These are phyloP conservation scores for Uloborus diversus DNA, from an alignment of 1,140 invertebrate genomes.

Conservation along the genomic window DNA sequence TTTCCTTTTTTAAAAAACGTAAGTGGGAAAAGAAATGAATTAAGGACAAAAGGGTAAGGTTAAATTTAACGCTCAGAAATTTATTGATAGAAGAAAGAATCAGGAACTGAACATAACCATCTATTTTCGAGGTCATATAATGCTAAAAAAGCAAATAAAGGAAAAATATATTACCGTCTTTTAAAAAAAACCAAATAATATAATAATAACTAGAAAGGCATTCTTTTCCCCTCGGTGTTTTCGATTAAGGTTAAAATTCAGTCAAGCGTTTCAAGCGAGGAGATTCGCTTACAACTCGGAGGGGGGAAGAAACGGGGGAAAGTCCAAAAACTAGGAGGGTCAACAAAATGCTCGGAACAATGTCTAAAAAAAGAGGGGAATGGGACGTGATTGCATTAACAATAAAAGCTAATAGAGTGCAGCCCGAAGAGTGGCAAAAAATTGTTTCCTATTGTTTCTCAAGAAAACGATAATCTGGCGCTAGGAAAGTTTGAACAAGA, in stretches of 20 bases:
- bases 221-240: slow-evolving; percentile 1
- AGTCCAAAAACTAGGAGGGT: background rate
- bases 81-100: too few relatives aligned
- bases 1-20: too few relatives aligned
- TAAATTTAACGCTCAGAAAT: too few relatives aligned
- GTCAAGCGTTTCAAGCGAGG: background rate
- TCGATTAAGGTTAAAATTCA: slow-evolving; percentile 37
- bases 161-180: too few relatives aligned
- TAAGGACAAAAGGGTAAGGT: too few relatives aligned
- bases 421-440: background rate
- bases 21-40: too few relatives aligned
- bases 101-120: background rate
- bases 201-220: background rate
- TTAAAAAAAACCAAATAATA: background rate
- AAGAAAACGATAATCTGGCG: background rate
- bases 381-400: slow-evolving; percentile 13
- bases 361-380: background rate
- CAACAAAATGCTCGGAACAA: background rate
- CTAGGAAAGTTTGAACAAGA: too few relatives aligned
- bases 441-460: background rate
- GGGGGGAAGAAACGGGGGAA: background rate
- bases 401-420: slow-evolving; percentile 11
- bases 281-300: background rate
- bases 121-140: slow-evolving; percentile 38
- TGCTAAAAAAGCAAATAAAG: background rate